A percentile compares a stretch with the other conserved stretches of the same genome.
Conservation (phyloP, 2,113 vertebrate species). For the Heterocephalus glaber region DNA sequence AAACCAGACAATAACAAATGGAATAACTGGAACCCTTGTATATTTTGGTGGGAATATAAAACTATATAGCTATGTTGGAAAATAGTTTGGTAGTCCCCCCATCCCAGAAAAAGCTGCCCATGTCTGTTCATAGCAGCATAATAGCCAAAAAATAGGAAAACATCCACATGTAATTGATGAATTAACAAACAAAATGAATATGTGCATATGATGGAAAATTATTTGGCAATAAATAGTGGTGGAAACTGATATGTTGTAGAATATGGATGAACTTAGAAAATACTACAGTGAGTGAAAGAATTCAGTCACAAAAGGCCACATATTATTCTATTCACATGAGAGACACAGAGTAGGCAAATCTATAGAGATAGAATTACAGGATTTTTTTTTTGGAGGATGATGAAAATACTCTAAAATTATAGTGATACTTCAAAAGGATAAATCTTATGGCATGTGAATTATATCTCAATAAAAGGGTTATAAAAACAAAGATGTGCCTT, state of each 20-base stretch:
- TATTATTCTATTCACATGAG: not conserved
- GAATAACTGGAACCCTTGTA: not conserved
- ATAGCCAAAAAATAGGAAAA: not conserved
- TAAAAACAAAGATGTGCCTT: not conserved
- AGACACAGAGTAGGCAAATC: not conserved
- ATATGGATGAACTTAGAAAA: not conserved
- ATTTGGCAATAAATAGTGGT: not conserved
- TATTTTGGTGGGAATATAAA: constrained; percentile 16
- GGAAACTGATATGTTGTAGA: not conserved
- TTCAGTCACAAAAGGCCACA: not conserved
- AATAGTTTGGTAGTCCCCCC: not conserved
- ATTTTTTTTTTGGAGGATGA: not conserved
- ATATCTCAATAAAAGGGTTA: not conserved
- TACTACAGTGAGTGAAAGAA: not conserved
- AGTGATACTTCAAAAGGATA: not conserved
- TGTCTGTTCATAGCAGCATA: not conserved
- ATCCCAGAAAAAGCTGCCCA: not conserved
- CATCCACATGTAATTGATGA: not conserved
- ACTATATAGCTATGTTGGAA: not conserved
- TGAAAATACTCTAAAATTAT: not conserved
- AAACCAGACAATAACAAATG: not conserved
- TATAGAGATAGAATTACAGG: not conserved
- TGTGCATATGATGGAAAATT: not conserved
- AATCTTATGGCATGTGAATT: not conserved
- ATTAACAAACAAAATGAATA: not conserved